A percentile compares a stretch with the other conserved stretches of the same genome.
Evolutionary conservation across 2,888 invertebrate genomes (phyloP).

Genomic region (Anagyrus pseudococci): DNA sequence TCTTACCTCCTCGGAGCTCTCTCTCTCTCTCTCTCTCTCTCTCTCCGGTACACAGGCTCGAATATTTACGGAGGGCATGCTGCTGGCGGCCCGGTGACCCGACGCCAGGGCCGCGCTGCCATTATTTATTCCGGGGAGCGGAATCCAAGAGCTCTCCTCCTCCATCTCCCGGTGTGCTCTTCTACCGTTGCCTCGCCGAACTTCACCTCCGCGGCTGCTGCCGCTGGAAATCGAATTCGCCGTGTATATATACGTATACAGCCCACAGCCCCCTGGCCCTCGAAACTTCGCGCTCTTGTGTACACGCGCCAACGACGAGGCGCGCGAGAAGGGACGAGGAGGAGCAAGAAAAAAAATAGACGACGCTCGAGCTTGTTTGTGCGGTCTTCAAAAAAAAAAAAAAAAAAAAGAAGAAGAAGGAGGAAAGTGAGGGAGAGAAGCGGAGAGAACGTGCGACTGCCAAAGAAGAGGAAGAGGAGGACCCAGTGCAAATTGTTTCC

Average conservation of each 20-base stretch:
- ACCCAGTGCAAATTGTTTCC: conserved; percentile 34
- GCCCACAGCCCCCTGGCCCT: too few relatives aligned
- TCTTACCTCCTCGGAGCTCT: neutral
- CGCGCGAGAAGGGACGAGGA: neutral
- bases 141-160: too few relatives aligned
- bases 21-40: neutral
- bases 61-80: neutral
- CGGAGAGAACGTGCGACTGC: conserved; percentile 8
- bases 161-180: too few relatives aligned
- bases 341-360: conserved; percentile 23
- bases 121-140: conserved; percentile 34
- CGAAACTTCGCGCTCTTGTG: neutral
- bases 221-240: conserved; percentile 9
- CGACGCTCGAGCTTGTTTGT: too few relatives aligned
- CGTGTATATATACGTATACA: neutral
- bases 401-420: too few relatives aligned
- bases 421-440: neutral
- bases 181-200: too few relatives aligned
- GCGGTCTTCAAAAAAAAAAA: too few relatives aligned
- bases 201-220: neutral
- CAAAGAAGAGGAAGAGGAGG: conserved; percentile 4
- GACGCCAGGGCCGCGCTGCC: neutral
- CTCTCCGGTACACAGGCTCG: neutral
- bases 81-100: neutral
- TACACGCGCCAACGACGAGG: neutral